phyloP scores from a whole-genome alignment of 2,888 invertebrate genomes.

The Quadroppia sp. region DNA sequence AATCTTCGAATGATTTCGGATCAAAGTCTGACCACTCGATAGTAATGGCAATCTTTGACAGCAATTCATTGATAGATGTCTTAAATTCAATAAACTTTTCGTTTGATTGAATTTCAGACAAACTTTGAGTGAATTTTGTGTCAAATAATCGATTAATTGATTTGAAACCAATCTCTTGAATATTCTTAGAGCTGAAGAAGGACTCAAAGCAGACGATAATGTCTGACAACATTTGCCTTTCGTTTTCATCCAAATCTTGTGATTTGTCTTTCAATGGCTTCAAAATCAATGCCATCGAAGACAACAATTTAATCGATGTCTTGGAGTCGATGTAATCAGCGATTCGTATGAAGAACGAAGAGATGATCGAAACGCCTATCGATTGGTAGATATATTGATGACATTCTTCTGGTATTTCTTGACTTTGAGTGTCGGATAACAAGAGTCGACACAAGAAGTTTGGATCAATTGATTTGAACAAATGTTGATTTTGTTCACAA shows the following conservation, averaged over 20 bases:
- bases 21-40: conserved; percentile 27
- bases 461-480: conserved; percentile 19
- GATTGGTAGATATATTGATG: conserved; percentile 13
- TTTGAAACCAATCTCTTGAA: neutral
- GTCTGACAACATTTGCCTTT: conserved; percentile 20
- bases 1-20: neutral
- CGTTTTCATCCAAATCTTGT: neutral
- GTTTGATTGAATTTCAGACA: conserved; percentile 4
- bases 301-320: conserved; percentile 19
- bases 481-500: conserved; percentile 9
- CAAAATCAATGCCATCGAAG: conserved; percentile 17
- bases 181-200: conserved; percentile 21
- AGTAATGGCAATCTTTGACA: neutral
- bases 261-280: neutral
- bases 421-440: neutral
- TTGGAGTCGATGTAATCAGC: neutral
- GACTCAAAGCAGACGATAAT: conserved; percentile 25
- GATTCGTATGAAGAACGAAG: neutral
- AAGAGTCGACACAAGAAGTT: conserved; percentile 1
- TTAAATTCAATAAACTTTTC: neutral
- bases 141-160: conserved; percentile 13
- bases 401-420: conserved; percentile 11
- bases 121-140: conserved; percentile 22
- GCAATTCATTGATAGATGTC: neutral
- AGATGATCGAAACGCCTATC: conserved; percentile 16